These are phyloP conservation scores for Aromia moschata DNA, from an alignment of 2,888 invertebrate species.

Conservation along the genomic window DNA sequence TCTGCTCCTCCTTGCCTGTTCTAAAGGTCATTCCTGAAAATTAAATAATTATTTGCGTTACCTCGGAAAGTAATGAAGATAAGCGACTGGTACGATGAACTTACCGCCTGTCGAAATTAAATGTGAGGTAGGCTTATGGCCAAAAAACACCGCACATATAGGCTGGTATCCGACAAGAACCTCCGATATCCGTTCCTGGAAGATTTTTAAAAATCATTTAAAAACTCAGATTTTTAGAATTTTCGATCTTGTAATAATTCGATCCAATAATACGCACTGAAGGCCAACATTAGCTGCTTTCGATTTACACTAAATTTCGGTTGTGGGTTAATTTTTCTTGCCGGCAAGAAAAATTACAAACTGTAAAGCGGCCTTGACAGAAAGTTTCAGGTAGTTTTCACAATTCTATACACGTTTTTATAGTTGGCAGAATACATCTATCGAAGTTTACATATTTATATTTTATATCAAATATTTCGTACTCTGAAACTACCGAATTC, in stretches of 20 bases:
- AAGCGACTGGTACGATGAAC: not conserved
- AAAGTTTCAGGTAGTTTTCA: too few species aligned
- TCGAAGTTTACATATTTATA: too few species aligned
- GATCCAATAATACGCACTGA: not conserved
- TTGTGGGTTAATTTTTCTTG: too few species aligned
- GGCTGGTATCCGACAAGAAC: constrained; percentile 91
- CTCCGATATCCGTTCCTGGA: constrained; percentile 90
- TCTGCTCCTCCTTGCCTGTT: constrained; percentile 72
- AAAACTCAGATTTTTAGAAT: not conserved
- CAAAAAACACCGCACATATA: constrained; percentile 91
- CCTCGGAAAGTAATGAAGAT: constrained; percentile 10
- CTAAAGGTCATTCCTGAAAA: constrained; percentile 72
- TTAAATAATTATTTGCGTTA: not conserved
- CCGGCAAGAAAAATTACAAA: too few species aligned
- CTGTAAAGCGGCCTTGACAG: too few species aligned
- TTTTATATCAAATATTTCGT: too few species aligned
- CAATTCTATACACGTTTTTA: too few species aligned
- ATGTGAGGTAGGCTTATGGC: constrained; percentile 77
- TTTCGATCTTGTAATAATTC: not conserved
- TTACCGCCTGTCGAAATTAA: constrained; percentile 62
- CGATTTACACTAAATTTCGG: too few species aligned
- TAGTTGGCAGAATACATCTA: too few species aligned
- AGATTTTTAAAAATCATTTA: constrained; percentile 15
- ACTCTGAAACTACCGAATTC: not conserved
- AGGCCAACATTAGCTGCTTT: too few species aligned